These are phyloP conservation scores for Drosophila prostipennis DNA, from an alignment of 2,888 invertebrate species.

Conservation along the genomic window DNA sequence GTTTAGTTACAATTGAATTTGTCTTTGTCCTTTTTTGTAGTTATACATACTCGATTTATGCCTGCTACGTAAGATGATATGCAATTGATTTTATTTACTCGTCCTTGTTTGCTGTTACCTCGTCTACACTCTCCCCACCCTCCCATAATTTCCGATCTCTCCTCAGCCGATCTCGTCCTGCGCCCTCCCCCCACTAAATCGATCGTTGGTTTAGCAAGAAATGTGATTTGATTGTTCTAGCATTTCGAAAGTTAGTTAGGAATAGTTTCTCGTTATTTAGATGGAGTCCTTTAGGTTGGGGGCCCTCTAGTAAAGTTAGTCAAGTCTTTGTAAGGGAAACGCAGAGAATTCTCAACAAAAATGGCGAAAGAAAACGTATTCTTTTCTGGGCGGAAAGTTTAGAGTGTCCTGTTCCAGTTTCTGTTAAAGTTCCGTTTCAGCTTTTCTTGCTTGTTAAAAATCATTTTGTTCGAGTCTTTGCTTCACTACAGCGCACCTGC, in stretches of 20 bases:
- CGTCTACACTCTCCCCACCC: conserved; percentile 22
- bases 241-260: conserved; percentile 72
- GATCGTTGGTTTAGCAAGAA: conserved; percentile 67
- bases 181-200: conserved; percentile 24
- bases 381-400: conserved; percentile 72
- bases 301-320: conserved; percentile 35
- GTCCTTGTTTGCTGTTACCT: conserved; percentile 29
- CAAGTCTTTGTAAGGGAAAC: conserved; percentile 64
- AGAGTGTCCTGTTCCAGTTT: conserved; percentile 58
- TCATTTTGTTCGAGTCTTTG: conserved; percentile 40
- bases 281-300: conserved; percentile 28
- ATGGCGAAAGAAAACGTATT: conserved; percentile 29
- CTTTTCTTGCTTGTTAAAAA: conserved; percentile 15
- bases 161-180: conserved; percentile 34
- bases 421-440: conserved; percentile 18
- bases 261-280: conserved; percentile 45
- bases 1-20: conserved; percentile 63
- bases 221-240: conserved; percentile 78
- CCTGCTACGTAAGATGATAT: conserved; percentile 82
- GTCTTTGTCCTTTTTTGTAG: conserved; percentile 47
- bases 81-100: conserved; percentile 76
- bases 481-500: conserved; percentile 45
- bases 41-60: conserved; percentile 38
- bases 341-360: conserved; percentile 46
- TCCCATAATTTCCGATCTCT: conserved; percentile 6